These are phyloP conservation scores for Montipora capitata DNA, from an alignment of 92 coral and sea anemone genomes.

Conservation along the genomic window DNA sequence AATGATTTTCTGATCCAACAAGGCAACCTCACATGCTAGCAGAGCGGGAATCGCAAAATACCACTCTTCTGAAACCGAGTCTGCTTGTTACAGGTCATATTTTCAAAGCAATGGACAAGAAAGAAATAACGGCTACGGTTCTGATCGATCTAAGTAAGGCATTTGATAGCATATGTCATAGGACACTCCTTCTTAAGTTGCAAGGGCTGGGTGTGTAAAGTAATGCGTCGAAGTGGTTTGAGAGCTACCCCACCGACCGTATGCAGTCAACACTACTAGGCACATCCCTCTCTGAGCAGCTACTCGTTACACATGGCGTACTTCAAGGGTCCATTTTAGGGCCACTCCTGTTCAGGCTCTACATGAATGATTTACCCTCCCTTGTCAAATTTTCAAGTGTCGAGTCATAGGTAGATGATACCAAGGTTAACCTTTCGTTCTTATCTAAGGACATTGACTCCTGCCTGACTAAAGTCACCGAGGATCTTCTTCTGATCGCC, in stretches of 20 bases:
- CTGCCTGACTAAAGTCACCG: slow-evolving; percentile 11
- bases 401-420: slow-evolving; percentile 21
- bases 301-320: slow-evolving; percentile 45
- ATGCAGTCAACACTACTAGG: slow-evolving; percentile 38
- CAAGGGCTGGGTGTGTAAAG: slow-evolving; percentile 23
- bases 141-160: slow-evolving; percentile 44
- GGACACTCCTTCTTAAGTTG: slow-evolving; percentile 13
- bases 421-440: slow-evolving; percentile 29
- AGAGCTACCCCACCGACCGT: slow-evolving; percentile 43
- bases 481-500: slow-evolving; percentile 39
- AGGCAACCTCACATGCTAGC: slow-evolving; percentile 11
- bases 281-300: slow-evolving; percentile 27
- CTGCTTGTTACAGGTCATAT: slow-evolving; percentile 18
- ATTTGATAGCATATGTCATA: slow-evolving; percentile 48
- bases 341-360: slow-evolving; percentile 58
- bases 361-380: slow-evolving; percentile 58
- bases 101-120: slow-evolving; percentile 37
- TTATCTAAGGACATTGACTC: background rate
- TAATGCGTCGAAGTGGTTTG: slow-evolving; percentile 28
- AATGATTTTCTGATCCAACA: background rate
- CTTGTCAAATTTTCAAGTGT: slow-evolving; percentile 24
- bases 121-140: slow-evolving; percentile 33
- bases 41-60: slow-evolving; percentile 32
- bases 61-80: background rate
- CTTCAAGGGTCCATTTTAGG: slow-evolving; percentile 58